Base-by-base conservation (phyloP, 2,797 vertebrate genomes). In the Malurus leucopterus region DNA sequence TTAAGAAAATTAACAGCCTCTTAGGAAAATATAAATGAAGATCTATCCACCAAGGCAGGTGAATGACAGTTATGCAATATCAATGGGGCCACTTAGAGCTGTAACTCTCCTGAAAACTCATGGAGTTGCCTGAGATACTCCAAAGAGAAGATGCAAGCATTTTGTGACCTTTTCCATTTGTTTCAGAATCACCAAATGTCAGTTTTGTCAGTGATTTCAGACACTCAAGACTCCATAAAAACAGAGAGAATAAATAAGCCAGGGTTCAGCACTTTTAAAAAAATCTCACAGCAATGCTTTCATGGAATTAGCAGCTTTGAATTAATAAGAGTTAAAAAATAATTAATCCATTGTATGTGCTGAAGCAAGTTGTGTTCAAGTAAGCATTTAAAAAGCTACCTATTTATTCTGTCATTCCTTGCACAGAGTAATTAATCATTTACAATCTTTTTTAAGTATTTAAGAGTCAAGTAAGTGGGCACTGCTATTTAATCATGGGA, bases 401-500 rank as follows among this genome's bases (percentile, higher is more conserved):
- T 89, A 84, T 93, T 93, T 95, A 89, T 89, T 91, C 86, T 93
- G 85, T 88, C 68, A 79, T 44, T 86, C 85, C 51, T 76, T 58
- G 71, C 61, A 89, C 32, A 69, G 57, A 82, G 83, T 84, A 93
- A 93, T 95, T 92, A 94, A 93, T 93, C 57, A 93, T 94, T 95
- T 95, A 95, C 85, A 74, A 51, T 77, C 50, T 72, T 92, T 95
- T 91, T 92, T 19, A 95, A 95, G 93, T 91, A 94, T 93, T 92
- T 86, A 93, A 84, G 54, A 92, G 74, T 86, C 87, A 88, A 86
- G 68, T 58, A 92, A 86, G 68, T 79, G 77, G 85, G 85, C 6
- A 24, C 69, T 82, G 61, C 64, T 79, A 38, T 89, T 86, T 91
- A 91, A 91, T 69, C 64, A 59, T 22, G 34, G 86, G 77, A 79